Evolutionary conservation across 2,797 vertebrate species (phyloP), one percentile per base, ranked within the genome.

Genomic region (Odontamblyopus rebecca): DNA sequence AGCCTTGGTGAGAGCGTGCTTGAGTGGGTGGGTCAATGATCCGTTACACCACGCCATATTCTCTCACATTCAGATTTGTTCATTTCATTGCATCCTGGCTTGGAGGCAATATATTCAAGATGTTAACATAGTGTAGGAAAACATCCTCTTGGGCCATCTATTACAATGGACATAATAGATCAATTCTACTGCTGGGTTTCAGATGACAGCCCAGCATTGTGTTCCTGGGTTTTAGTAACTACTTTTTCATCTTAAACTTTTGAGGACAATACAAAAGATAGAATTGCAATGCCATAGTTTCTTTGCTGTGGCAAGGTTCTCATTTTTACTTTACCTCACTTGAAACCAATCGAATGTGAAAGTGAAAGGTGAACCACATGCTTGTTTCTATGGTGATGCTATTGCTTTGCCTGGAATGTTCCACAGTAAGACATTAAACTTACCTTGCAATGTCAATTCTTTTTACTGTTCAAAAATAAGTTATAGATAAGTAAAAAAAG

Each of bases 11-110:
- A 51, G 16, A 78, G 73, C 62, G 87, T 87, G 84, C 81, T 87
- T 85, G 89, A 89, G 81, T 82, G 83, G 79, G 72, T 53, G 85
- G 87, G 86, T 89, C 89, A 92, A 87, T 89, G 85, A 86, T 87
- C 87, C 82, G 75, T 89, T 80, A 79, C 82, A 80, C 75, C 72
- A 53, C 12, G 30, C 27, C 41, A 69, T 81, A 82, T 56, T 63
- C 67, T 81, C 27, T 73, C 32, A 72, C 53, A 82, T 78, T 86
- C 71, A 77, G 76, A 69, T 64, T 82, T 77, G 77, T 65, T 82
- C 53, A 62, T 29, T 77, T 72, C 75, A 77, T 81, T 73, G 78
- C 15, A 59, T 71, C 79, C 70, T 67, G 60, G 77, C 78, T 80
- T 60, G 56, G 72, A 73, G 66, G 62, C 70, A 67, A 57, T 27